A percentile compares a stretch with the other conserved stretches of the same genome.
Evolutionary conservation across 53 echinoderm and acorn worm species (phyloP).

Genomic region (Luidia sarsii): DNA sequence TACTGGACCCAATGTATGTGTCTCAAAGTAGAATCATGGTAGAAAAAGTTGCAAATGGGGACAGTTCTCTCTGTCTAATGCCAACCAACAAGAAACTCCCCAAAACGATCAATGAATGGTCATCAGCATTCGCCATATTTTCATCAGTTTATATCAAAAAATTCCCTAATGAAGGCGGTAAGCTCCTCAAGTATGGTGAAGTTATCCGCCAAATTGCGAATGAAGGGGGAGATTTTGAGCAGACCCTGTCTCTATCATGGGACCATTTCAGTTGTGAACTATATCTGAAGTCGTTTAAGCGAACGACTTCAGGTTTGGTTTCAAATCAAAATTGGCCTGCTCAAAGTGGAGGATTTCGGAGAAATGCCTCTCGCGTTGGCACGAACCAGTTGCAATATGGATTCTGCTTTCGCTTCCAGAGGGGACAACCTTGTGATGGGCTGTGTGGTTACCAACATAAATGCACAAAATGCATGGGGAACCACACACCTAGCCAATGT

Average conservation of each 20-base stretch:
- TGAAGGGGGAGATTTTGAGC: slow-evolving; percentile 1
- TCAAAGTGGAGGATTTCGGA: background rate
- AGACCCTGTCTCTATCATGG: background rate
- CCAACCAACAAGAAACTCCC: background rate
- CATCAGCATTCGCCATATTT: slow-evolving; percentile 3
- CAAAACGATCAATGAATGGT: slow-evolving; percentile 12
- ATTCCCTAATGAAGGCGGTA: background rate
- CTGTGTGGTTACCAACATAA: background rate
- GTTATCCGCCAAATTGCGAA: background rate
- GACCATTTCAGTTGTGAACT: background rate
- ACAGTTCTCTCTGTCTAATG: slow-evolving; percentile 5
- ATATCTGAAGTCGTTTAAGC: background rate
- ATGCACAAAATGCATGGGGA: background rate
- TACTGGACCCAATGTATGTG: background rate
- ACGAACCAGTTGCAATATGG: background rate
- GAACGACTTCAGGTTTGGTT: background rate
- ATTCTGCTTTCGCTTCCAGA: background rate
- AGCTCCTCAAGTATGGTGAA: slow-evolving; percentile 20
- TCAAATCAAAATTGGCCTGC: background rate
- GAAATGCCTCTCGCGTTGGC: background rate
- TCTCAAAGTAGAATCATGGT: too few species aligned
- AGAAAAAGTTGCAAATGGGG: background rate
- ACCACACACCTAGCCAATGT: background rate
- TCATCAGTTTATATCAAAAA: background rate
- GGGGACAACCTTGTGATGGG: background rate